Evolutionary conservation across 2,797 vertebrate genomes (phyloP).

Genomic region (Fundulus diaphanus): DNA sequence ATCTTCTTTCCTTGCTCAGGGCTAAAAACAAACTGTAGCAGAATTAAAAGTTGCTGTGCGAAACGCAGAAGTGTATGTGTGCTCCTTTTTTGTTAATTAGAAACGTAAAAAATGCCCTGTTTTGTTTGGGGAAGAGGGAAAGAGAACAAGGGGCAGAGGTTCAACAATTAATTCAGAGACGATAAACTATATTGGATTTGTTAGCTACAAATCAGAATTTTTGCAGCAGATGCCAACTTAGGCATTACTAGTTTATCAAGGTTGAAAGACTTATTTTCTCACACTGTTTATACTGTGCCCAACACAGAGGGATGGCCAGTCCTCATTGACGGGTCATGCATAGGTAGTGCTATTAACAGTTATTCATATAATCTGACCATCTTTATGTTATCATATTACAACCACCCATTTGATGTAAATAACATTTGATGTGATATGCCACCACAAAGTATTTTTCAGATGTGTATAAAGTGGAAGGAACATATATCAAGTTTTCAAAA

Average conservation of each 20-base stretch:
- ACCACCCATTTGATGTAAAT: background rate
- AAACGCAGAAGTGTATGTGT: slow-evolving; percentile 21
- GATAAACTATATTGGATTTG: background rate
- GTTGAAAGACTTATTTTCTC: background rate
- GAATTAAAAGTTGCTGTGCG: slow-evolving; percentile 50
- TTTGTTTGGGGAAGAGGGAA: slow-evolving; percentile 3
- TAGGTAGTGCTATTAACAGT: background rate
- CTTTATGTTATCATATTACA: too few species aligned
- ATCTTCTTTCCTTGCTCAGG: slow-evolving; percentile 58
- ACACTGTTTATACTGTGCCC: background rate
- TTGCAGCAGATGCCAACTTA: background rate
- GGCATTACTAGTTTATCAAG: background rate
- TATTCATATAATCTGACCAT: background rate
- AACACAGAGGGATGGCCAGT: background rate
- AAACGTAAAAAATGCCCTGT: slow-evolving; percentile 29
- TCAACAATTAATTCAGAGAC: background rate
- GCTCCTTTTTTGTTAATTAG: slow-evolving; percentile 38
- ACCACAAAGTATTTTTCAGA: background rate
- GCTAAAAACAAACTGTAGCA: slow-evolving; percentile 51
- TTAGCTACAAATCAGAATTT: background rate
- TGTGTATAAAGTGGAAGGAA: background rate
- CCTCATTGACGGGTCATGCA: background rate
- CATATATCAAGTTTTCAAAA: background rate
- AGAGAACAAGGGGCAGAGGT: background rate
- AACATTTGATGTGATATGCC: background rate